Evolutionary conservation across 2,888 invertebrate species (phyloP).

Genomic region (Empis livida): DNA sequence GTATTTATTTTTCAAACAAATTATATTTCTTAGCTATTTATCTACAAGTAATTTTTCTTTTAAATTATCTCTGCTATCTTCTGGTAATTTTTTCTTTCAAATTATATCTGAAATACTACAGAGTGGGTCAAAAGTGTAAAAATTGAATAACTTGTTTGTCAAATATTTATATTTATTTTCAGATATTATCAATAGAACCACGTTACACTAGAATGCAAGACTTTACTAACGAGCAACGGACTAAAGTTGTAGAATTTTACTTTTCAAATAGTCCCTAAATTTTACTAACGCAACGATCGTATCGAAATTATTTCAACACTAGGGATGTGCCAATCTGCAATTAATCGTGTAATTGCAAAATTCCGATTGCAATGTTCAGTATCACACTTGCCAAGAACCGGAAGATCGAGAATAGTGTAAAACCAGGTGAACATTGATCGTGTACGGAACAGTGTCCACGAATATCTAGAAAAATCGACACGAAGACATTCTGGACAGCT

Average conservation of each 20-base stretch:
- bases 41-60: no score
- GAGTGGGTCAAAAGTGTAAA: no score
- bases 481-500: neutral
- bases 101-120: no score
- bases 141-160: no score
- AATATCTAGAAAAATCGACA: slow-evolving; percentile 6
- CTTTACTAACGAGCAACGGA: no score
- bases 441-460: slow-evolving; percentile 6
- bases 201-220: no score
- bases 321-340: slow-evolving; percentile 3
- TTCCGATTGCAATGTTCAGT: neutral
- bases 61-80: no score
- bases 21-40: no score
- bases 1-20: no score
- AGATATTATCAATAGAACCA: no score
- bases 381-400: neutral
- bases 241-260: neutral
- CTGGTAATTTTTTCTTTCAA: no score
- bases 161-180: no score
- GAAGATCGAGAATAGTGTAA: slow-evolving; percentile 6
- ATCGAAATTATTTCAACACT: slow-evolving; percentile 5
- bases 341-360: neutral
- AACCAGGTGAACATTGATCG: slow-evolving; percentile 7
- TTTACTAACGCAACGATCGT: slow-evolving; percentile 3
- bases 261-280: slow-evolving; percentile 1